phyloP scores from a whole-genome alignment of 2,113 vertebrate genomes.

The Syngnathus typhle region DNA sequence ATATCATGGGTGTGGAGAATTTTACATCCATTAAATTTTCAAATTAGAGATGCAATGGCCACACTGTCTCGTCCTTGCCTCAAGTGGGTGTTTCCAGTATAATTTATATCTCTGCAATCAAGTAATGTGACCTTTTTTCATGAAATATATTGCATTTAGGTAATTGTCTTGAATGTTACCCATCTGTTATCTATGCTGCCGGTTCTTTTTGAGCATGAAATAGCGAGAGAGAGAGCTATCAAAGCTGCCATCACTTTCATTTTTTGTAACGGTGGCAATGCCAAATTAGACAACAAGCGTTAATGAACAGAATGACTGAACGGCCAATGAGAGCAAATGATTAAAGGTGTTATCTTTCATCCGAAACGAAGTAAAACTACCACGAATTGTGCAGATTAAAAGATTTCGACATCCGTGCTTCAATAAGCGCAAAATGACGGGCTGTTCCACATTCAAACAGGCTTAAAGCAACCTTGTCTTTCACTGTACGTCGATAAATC shows the following conservation, averaged over 20 bases:
- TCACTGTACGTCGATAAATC: background rate
- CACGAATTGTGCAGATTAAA: background rate
- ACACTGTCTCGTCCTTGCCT: background rate
- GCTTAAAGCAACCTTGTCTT: constrained; percentile 3
- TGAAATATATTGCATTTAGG: no score
- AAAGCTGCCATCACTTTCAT: background rate
- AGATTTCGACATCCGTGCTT: background rate
- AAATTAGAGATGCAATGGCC: background rate
- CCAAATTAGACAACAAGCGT: background rate
- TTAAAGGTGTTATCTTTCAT: background rate
- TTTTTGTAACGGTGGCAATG: background rate
- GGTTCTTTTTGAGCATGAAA: background rate
- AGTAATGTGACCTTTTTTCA: no score
- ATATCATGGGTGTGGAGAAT: no score
- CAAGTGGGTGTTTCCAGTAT: background rate
- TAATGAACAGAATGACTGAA: background rate
- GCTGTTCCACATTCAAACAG: background rate
- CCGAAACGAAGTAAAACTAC: background rate
- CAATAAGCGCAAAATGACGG: background rate
- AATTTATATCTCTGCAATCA: no score
- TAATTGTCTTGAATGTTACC: no score
- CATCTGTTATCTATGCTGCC: background rate
- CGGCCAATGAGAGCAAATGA: background rate
- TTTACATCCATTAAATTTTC: background rate
- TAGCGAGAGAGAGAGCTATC: background rate